phyloP scores from a whole-genome alignment of 2,888 invertebrate species.

The Chalcosyrphus nemorum region DNA sequence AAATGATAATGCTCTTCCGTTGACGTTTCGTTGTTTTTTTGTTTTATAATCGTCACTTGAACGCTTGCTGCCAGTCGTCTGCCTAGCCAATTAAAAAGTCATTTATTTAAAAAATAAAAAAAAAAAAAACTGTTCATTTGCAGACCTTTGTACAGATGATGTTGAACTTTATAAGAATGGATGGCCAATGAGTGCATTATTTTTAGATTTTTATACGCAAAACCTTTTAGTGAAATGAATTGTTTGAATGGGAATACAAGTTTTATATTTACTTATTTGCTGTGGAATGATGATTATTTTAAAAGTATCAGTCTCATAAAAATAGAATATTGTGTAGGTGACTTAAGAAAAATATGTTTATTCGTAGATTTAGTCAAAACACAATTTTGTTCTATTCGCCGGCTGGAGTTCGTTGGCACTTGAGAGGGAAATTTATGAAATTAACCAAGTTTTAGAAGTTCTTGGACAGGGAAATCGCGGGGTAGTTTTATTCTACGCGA shows the following conservation, averaged over 20 bases:
- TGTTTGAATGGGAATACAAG: not conserved
- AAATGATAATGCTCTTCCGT: slow-evolving; percentile 28
- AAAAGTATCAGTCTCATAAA: not conserved
- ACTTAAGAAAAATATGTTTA: not conserved
- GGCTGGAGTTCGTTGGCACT: too few relatives aligned
- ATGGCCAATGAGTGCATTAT: not conserved
- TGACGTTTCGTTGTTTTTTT: too few relatives aligned
- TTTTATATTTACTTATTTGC: not conserved
- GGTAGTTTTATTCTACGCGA: too few relatives aligned
- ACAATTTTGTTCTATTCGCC: too few relatives aligned
- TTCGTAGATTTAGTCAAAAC: too few relatives aligned
- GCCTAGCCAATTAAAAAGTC: slow-evolving; percentile 50
- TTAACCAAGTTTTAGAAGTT: too few relatives aligned
- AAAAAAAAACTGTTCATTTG: too few relatives aligned
- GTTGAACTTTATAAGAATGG: not conserved
- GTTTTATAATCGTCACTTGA: slow-evolving; percentile 19
- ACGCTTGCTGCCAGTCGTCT: slow-evolving; percentile 48
- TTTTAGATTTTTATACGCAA: not conserved
- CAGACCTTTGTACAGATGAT: slow-evolving; percentile 37
- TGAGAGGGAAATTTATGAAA: too few relatives aligned
- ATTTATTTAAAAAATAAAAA: slow-evolving; percentile 46
- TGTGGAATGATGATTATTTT: not conserved
- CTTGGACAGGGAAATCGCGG: too few relatives aligned
- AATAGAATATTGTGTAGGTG: not conserved
- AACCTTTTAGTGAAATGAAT: not conserved